Evolutionary conservation across 1,140 invertebrate species (phyloP).

Genomic region (Radopholus similis): DNA sequence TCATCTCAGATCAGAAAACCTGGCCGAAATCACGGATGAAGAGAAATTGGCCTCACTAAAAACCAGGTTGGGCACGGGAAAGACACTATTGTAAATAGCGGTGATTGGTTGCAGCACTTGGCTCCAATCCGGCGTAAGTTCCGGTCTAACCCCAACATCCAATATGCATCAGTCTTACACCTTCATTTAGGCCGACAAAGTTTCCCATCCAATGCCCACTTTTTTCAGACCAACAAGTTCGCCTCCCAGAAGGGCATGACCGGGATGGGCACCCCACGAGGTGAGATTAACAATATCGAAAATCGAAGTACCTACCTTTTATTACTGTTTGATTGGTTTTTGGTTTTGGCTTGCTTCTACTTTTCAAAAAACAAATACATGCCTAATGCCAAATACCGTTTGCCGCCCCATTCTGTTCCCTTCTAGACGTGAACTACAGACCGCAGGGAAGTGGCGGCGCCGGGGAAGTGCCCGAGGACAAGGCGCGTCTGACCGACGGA

Average conservation of each 20-base stretch:
- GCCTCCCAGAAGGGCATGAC: slow-evolving; percentile 59
- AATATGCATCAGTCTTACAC: too few relatives aligned
- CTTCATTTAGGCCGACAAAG: too few relatives aligned
- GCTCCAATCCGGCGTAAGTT: slow-evolving; percentile 59
- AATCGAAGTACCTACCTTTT: too few relatives aligned
- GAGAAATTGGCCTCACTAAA: slow-evolving; percentile 56
- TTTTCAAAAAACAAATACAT: too few relatives aligned
- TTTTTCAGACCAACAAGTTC: slow-evolving; percentile 61
- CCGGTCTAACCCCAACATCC: too few relatives aligned
- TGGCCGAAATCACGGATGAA: slow-evolving; percentile 55
- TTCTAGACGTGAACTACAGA: slow-evolving; percentile 59
- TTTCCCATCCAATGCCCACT: too few relatives aligned
- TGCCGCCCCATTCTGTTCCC: too few relatives aligned
- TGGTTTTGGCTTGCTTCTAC: too few relatives aligned
- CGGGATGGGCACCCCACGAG: slow-evolving; percentile 13
- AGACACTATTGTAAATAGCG: neutral
- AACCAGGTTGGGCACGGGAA: slow-evolving; percentile 1
- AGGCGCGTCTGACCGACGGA: slow-evolving; percentile 59
- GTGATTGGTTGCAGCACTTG: slow-evolving; percentile 32
- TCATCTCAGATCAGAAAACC: slow-evolving; percentile 30
- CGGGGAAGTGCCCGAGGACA: slow-evolving; percentile 57
- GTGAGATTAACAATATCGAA: neutral
- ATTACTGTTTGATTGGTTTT: too few relatives aligned
- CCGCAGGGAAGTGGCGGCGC: slow-evolving; percentile 60
- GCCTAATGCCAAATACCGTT: too few relatives aligned